A percentile compares a stretch with the other conserved stretches of the same genome.
Evolutionary conservation across 2,888 invertebrate genomes (phyloP).

Genomic region (Nycteola revayana): DNA sequence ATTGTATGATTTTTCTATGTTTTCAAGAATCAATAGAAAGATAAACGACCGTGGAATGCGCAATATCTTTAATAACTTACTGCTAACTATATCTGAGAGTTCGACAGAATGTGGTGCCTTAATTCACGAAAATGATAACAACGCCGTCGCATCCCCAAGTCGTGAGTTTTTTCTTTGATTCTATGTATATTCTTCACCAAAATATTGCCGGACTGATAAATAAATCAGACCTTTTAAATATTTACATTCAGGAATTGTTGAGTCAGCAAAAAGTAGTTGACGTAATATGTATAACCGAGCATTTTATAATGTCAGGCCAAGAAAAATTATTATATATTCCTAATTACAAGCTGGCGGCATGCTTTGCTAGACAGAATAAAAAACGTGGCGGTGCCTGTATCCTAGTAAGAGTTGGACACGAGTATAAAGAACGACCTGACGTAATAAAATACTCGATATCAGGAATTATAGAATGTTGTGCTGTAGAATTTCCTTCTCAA

Average conservation of each 20-base stretch:
- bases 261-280: background rate
- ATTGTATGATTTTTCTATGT: conserved; percentile 1
- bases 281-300: background rate
- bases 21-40: background rate
- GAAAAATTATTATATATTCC: no score
- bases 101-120: background rate
- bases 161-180: background rate
- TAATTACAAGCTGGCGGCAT: no score
- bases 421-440: no score
- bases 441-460: background rate
- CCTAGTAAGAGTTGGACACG: no score
- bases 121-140: background rate
- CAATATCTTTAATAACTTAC: background rate
- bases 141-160: no score
- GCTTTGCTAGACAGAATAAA: no score
- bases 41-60: background rate
- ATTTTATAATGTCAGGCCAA: no score
- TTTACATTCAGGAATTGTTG: background rate
- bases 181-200: background rate
- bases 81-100: background rate
- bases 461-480: background rate
- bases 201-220: background rate
- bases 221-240: background rate
- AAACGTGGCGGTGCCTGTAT: no score
- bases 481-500: background rate